Percentiles rank a stretch among this genome's conserved stretches.
phyloP scores from a whole-genome alignment of 2,797 vertebrate species.

The Alcedo quadribrachys region DNA sequence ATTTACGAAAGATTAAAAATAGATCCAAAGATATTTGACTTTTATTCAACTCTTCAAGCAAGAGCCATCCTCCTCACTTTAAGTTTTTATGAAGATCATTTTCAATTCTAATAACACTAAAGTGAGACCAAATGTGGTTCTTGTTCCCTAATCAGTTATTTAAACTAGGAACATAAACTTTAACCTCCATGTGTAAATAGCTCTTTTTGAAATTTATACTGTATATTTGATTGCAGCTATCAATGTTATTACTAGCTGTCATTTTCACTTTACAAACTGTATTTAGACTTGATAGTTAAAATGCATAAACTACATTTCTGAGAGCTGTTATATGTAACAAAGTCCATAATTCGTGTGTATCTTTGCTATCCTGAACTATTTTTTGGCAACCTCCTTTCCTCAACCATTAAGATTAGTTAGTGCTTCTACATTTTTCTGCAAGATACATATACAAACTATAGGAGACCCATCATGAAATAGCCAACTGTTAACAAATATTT shows the following conservation, averaged over 20 bases:
- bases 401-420: neutral
- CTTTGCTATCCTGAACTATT: neutral
- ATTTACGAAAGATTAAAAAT: neutral
- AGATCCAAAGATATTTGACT: neutral
- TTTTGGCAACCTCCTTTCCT: neutral
- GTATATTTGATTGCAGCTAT: neutral
- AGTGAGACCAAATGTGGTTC: neutral
- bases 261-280: neutral
- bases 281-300: constrained; percentile 10
- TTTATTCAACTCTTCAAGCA: neutral
- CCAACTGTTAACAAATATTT: neutral
- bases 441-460: neutral
- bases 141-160: neutral
- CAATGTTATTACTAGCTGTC: neutral
- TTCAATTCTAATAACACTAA: neutral
- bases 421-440: neutral
- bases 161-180: constrained; percentile 5
- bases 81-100: neutral
- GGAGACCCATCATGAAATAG: neutral
- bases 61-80: neutral
- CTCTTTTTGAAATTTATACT: neutral
- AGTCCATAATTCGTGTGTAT: neutral
- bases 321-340: neutral
- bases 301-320: neutral
- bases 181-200: neutral